Percentiles rank a stretch among this genome's conserved stretches.
Evolutionary conservation across 2,888 invertebrate genomes (phyloP).

Genomic region (Trachelus tabidus): DNA sequence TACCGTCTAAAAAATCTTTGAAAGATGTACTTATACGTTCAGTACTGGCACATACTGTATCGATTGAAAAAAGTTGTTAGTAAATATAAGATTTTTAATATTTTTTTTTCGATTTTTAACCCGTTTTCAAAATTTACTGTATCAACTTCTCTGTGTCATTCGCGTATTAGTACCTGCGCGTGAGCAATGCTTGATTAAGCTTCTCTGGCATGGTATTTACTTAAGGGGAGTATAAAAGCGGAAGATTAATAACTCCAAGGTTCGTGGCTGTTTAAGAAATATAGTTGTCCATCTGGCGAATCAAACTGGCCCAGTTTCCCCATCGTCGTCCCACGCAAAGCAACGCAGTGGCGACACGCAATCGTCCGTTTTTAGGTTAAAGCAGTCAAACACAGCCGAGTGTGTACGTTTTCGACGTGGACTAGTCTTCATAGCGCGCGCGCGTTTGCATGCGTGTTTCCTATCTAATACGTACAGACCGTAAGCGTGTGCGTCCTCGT

Average conservation of each 20-base stretch:
- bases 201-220: neutral
- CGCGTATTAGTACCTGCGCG: neutral
- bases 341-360: slow-evolving; percentile 9
- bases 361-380: slow-evolving; percentile 11
- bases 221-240: neutral
- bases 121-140: neutral
- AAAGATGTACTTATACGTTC: no score
- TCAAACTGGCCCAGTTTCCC: slow-evolving; percentile 7
- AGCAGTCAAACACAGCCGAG: slow-evolving; percentile 2
- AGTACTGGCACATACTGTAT: no score
- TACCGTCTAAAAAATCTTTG: no score
- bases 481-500: slow-evolving; percentile 9
- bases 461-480: neutral
- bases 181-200: neutral
- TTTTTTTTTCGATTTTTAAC: no score
- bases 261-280: neutral
- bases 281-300: neutral
- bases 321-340: slow-evolving; percentile 4
- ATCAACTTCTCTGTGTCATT: neutral
- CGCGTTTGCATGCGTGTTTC: neutral
- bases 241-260: neutral
- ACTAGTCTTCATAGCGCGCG: neutral
- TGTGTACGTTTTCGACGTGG: neutral
- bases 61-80: no score
- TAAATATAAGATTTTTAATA: no score